Conservation (phyloP, 2,888 invertebrate species). For the Kryphioiulus occultus region DNA sequence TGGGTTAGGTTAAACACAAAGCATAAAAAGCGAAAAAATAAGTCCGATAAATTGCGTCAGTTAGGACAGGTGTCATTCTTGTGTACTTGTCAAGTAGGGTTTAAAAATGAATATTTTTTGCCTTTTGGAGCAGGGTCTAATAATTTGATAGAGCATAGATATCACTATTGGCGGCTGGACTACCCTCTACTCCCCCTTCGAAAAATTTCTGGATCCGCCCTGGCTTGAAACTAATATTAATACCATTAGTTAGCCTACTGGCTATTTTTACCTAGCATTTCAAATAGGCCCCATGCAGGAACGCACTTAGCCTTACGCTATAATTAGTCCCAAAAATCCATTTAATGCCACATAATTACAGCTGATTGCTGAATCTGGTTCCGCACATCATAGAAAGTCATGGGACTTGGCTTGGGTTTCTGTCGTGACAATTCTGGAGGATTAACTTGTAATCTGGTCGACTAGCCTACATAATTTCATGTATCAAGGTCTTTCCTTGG, state of each 20-base stretch:
- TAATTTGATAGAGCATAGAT: too few species aligned
- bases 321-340: constrained; percentile 17
- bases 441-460: not conserved
- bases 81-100: too few species aligned
- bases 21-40: too few species aligned
- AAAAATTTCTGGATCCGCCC: too few species aligned
- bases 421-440: not conserved
- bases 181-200: too few species aligned
- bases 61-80: too few species aligned
- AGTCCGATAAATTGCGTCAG: too few species aligned
- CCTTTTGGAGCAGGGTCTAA: too few species aligned
- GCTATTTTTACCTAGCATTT: not conserved
- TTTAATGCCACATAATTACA: not conserved
- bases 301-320: not conserved
- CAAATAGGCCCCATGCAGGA: not conserved
- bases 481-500: not conserved
- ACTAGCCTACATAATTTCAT: not conserved
- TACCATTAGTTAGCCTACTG: not conserved
- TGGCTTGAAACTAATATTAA: not conserved
- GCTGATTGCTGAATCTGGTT: not conserved
- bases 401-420: not conserved
- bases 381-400: constrained; percentile 26
- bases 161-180: too few species aligned
- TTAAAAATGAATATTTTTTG: too few species aligned
- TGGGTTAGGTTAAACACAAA: too few species aligned